phyloP scores from a whole-genome alignment of 2,113 vertebrate genomes.

The Poicephalus gulielmi region DNA sequence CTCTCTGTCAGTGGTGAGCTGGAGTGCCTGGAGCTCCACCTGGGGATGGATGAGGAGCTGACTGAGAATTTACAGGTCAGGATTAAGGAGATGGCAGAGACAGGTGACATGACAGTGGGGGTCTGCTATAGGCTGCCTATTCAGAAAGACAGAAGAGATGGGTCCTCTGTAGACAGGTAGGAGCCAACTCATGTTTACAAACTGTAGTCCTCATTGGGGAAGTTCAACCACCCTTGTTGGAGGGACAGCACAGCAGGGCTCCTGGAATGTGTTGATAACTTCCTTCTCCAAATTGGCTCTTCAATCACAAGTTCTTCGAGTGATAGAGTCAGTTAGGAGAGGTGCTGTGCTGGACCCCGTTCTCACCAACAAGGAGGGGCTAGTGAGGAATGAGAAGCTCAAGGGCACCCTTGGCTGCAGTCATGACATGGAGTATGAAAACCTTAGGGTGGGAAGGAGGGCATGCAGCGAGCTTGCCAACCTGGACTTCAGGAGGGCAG shows the following conservation, averaged over 20 bases:
- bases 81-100: not conserved
- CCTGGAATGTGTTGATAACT: not conserved
- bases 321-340: not conserved
- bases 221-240: not conserved
- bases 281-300: not conserved
- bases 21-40: not conserved
- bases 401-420: not conserved
- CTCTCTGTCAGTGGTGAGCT: not conserved
- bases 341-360: not conserved
- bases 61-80: not conserved
- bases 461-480: not conserved
- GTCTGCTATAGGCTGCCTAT: not conserved
- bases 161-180: not conserved
- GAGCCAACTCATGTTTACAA: not conserved
- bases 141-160: not conserved
- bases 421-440: not conserved
- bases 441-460: not conserved
- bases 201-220: not conserved
- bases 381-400: not conserved
- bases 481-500: not conserved
- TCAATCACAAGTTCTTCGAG: not conserved
- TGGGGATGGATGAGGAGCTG: not conserved
- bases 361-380: not conserved
- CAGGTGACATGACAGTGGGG: not conserved
- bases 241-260: not conserved